Evolutionary conservation across 1,140 invertebrate species (phyloP).

Genomic region (Sycophaga agraensis): DNA sequence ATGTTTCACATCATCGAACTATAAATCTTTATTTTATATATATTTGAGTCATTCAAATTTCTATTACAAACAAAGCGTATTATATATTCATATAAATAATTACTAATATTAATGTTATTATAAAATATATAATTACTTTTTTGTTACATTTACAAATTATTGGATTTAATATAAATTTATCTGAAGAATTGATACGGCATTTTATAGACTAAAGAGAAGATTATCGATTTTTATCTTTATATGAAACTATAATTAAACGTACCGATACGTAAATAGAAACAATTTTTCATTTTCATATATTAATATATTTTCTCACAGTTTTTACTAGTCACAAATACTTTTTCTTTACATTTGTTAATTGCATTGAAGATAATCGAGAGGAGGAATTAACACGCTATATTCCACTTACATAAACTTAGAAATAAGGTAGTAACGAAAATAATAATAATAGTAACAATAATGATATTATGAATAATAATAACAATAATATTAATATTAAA

Average conservation of each 20-base stretch:
- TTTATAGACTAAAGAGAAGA: neutral
- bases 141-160: neutral
- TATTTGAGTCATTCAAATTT: no score
- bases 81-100: no score
- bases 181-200: neutral
- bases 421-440: constrained; percentile 16
- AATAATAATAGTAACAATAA: neutral
- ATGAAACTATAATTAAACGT: neutral
- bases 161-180: neutral
- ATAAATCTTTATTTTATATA: no score
- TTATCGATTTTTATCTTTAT: neutral
- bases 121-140: no score
- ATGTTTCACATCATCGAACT: no score
- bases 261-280: neutral
- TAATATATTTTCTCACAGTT: neutral
- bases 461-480: constrained; percentile 4
- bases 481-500: constrained; percentile 1
- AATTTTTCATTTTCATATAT: neutral
- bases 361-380: neutral
- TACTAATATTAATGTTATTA: no score
- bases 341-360: constrained; percentile 5
- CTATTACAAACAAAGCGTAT: no score
- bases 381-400: constrained; percentile 16
- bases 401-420: constrained; percentile 4
- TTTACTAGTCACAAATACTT: constrained; percentile 18